A percentile compares a stretch with the other conserved stretches of the same genome.
Conservation (phyloP, 2,113 vertebrate genomes). For the Barnardius zonarius region DNA sequence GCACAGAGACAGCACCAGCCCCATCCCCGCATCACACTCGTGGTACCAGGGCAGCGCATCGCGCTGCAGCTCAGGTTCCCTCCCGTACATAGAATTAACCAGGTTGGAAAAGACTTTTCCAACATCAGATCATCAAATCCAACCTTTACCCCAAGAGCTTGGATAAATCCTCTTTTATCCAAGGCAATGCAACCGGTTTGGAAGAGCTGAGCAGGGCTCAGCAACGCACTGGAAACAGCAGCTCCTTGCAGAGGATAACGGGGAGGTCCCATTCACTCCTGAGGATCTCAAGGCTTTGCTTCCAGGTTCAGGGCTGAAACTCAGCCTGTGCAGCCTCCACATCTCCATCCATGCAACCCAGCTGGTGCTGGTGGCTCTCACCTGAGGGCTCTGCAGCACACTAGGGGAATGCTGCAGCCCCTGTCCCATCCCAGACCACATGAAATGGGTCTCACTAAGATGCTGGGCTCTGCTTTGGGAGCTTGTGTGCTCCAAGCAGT, state of each 20-base stretch:
- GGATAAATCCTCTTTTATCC: background rate
- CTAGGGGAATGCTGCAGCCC: background rate
- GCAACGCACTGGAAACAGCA: background rate
- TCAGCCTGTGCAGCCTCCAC: background rate
- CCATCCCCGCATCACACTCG: accelerated
- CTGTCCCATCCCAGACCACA: background rate
- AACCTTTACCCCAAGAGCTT: background rate
- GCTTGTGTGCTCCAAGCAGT: background rate
- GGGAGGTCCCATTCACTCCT: accelerated
- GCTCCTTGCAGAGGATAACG: background rate
- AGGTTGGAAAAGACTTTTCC: background rate
- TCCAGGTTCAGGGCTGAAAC: background rate
- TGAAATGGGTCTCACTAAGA: background rate
- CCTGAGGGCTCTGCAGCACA: background rate
- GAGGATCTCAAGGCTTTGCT: background rate
- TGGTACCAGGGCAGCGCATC: background rate
- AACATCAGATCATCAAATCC: background rate
- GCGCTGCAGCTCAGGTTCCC: background rate
- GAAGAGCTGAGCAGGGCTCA: background rate
- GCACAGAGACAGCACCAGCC: background rate
- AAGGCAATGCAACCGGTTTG: background rate
- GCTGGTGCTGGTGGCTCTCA: background rate
- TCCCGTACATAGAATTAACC: background rate
- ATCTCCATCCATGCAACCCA: accelerated
- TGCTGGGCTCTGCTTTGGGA: background rate